phyloP scores from a whole-genome alignment of 2,797 vertebrate species.

The Melanogrammus aeglefinus region DNA sequence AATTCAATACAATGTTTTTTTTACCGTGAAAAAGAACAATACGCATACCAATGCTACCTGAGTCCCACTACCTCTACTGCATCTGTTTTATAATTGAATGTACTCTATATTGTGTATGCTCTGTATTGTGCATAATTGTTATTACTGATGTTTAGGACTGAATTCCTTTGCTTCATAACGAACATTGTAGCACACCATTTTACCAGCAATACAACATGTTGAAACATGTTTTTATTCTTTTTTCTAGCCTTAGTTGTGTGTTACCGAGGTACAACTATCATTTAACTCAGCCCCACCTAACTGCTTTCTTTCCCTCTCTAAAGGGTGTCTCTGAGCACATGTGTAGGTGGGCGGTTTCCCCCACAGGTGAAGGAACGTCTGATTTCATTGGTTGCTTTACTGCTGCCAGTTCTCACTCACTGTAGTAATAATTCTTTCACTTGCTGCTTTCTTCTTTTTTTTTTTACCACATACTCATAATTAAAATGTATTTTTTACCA shows the following conservation, averaged over 20 bases:
- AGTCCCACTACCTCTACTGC: neutral
- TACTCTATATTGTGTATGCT: neutral
- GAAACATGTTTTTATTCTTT: slow-evolving; percentile 38
- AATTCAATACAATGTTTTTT: neutral
- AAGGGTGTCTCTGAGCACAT: slow-evolving; percentile 27
- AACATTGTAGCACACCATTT: neutral
- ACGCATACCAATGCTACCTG: neutral
- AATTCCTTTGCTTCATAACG: neutral
- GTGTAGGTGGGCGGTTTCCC: slow-evolving; percentile 46
- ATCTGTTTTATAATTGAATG: neutral
- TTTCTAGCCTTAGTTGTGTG: slow-evolving; percentile 24
- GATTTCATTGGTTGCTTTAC: slow-evolving; percentile 42
- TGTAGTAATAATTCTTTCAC: slow-evolving; percentile 30
- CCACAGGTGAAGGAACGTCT: slow-evolving; percentile 13
- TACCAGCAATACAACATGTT: slow-evolving; percentile 36
- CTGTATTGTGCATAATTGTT: neutral
- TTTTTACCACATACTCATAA: slow-evolving; percentile 2
- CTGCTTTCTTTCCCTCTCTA: slow-evolving; percentile 4
- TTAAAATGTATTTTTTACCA: slow-evolving; percentile 25
- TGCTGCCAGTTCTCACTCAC: slow-evolving; percentile 30
- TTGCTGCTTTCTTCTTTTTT: slow-evolving; percentile 33
- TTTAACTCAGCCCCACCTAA: slow-evolving; percentile 43
- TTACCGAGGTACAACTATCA: slow-evolving; percentile 47
- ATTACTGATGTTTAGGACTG: neutral
- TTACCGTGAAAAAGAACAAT: neutral